Percentiles rank a stretch among this genome's conserved stretches.
phyloP scores from a whole-genome alignment of 2,888 invertebrate species.

The Ophion slaviceki region DNA sequence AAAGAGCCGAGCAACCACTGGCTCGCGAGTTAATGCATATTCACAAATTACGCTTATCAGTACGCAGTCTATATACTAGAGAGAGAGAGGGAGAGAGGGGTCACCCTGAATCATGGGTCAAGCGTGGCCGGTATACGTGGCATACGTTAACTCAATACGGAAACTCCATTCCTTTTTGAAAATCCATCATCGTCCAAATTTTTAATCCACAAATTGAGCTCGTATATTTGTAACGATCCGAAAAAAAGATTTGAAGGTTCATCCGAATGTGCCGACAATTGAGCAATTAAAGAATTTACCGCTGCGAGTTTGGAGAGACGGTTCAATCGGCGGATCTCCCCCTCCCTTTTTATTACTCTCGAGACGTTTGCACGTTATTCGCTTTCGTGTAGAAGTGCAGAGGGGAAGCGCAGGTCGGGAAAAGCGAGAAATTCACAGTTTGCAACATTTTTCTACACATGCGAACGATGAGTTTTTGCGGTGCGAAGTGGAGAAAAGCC shows the following conservation, averaged over 20 bases:
- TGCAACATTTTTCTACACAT: not conserved
- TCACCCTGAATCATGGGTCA: slow-evolving; percentile 68
- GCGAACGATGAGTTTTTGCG: not conserved
- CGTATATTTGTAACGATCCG: too few species aligned
- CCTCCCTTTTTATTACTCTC: not conserved
- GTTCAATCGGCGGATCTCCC: not conserved
- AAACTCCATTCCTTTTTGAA: not conserved
- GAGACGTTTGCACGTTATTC: not conserved
- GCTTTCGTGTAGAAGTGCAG: too few species aligned
- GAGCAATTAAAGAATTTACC: not conserved
- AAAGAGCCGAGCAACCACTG: slow-evolving; percentile 47
- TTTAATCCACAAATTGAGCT: too few species aligned
- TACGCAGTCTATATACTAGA: slow-evolving; percentile 30
- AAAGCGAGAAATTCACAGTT: not conserved
- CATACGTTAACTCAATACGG: slow-evolving; percentile 42
- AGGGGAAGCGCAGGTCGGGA: not conserved
- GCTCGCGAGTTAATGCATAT: slow-evolving; percentile 17
- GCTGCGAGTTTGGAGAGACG: not conserved
- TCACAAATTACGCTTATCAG: slow-evolving; percentile 62
- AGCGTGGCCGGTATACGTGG: slow-evolving; percentile 38
- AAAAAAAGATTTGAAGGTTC: too few species aligned
- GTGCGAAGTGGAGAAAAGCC: not conserved
- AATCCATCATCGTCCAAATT: not conserved
- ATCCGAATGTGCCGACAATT: too few species aligned
- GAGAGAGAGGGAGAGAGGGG: slow-evolving; percentile 38